phyloP scores from a whole-genome alignment of 64 coral and sea anemone genomes.

The Stichodactyla mertensii region DNA sequence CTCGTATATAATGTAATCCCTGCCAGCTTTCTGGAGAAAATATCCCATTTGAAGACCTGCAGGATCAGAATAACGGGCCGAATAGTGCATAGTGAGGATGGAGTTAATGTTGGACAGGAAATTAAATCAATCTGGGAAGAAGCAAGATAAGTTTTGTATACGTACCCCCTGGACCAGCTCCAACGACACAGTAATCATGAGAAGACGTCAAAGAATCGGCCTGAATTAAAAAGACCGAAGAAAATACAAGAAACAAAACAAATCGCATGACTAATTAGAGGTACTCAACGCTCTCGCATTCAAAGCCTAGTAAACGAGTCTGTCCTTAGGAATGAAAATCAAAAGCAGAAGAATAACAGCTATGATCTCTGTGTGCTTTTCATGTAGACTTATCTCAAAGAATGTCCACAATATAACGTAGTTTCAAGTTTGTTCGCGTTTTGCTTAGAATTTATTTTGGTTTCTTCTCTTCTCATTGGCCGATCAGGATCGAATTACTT shows the following conservation, averaged over 20 bases:
- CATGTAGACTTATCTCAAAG: background rate
- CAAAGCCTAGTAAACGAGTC: too few species aligned
- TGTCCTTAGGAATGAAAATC: background rate
- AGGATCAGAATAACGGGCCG: background rate
- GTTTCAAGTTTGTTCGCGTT: background rate
- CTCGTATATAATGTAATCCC: constrained; percentile 86
- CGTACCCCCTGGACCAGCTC: constrained; percentile 85
- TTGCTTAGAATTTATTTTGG: background rate
- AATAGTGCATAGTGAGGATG: background rate
- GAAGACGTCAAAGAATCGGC: background rate
- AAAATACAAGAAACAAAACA: background rate
- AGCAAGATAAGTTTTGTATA: background rate
- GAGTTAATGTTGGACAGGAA: too few species aligned
- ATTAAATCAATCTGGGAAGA: too few species aligned
- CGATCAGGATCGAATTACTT: background rate
- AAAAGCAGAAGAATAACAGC: background rate
- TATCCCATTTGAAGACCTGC: constrained; percentile 84
- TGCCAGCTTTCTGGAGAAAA: constrained; percentile 64
- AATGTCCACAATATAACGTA: background rate
- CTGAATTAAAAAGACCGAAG: background rate
- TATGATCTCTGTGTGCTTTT: background rate
- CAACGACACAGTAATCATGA: constrained; percentile 88
- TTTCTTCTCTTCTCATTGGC: background rate
- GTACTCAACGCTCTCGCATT: too few species aligned
- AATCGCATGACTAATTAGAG: background rate